These are phyloP conservation scores for Antrozous pallidus DNA, from an alignment of 2,797 vertebrate species.

Conservation along the genomic window DNA sequence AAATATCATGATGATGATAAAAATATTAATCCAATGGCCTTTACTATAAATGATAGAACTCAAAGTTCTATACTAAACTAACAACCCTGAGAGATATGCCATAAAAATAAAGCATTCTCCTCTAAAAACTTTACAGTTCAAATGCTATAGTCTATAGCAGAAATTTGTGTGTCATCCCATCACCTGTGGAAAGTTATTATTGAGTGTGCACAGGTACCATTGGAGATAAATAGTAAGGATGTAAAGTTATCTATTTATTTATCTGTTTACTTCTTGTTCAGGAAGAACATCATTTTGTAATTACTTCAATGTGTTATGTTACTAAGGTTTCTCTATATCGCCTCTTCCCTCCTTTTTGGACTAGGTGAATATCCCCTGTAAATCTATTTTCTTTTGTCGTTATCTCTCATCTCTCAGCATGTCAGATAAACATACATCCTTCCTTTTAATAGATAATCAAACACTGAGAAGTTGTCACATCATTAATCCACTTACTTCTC, in stretches of 20 bases:
- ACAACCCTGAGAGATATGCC: not conserved
- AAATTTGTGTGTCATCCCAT: not conserved
- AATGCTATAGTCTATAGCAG: not conserved
- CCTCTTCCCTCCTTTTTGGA: not conserved
- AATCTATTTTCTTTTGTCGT: not conserved
- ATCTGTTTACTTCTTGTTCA: not conserved
- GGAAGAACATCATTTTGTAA: not conserved
- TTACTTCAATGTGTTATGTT: not conserved
- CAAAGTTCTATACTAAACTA: slow-evolving; percentile 3
- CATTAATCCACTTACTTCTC: not conserved
- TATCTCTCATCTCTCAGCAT: not conserved
- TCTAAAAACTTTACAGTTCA: slow-evolving; percentile 11
- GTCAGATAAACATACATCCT: not conserved
- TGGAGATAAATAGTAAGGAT: not conserved
- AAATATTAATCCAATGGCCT: not conserved
- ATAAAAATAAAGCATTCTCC: not conserved
- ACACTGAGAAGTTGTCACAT: not conserved
- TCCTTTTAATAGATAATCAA: not conserved
- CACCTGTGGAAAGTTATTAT: not conserved
- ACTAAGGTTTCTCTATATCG: not conserved
- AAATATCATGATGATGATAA: not conserved
- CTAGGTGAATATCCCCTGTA: not conserved
- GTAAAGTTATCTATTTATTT: not conserved
- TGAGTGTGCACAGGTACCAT: not conserved
- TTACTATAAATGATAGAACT: slow-evolving; percentile 14